Evolutionary conservation across 2,888 invertebrate genomes (phyloP), one percentile per base, ranked within the genome.

Genomic region (Andrena hattorfiana): DNA sequence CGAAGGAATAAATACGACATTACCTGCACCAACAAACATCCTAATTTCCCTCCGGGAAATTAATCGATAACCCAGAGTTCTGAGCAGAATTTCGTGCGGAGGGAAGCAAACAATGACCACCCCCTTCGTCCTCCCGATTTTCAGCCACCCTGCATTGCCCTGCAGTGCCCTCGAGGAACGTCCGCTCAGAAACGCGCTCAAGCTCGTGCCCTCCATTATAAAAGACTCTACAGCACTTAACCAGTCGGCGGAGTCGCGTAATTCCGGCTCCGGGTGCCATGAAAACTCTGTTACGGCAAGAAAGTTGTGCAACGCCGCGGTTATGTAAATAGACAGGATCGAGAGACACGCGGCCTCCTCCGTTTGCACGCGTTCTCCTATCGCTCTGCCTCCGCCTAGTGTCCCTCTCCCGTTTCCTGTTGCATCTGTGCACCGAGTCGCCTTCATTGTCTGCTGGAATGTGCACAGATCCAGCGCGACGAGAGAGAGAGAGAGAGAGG

Each of bases 211-310:
- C 85, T 85, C 79, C 74, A 85, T 89, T 89, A 82, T 78, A 83
- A 87, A 87, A 87, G 87, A 89, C 87, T 89, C 84, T 78, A 4
- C 42, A 16, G 42, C 16, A 84, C 74, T 71, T 82, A 82, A 73
- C 75, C 77, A 76, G 66, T 83, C 75, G 81, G 42, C 67, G 63
- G 66, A 63, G 64, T 60, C 82, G 74, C 81, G 84, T 82, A 87
- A 90, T 86, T 87, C 84, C 64, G 72, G 51, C 80, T 77, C 64
- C 85, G 87, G 88, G 90, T 87, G 85, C 84, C 88, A 85, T 85
- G 87, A 90, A 91, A 91, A 91, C 89, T 90, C 86, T 89, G 84
- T 89, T 85, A 85, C 86, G 90, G 87, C 82, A 82, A 81, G 89
- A 87, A 90, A 88, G 90, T 90, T 91, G 86, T 83, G 87, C 87